These are phyloP conservation scores for Ornithorhynchus anatinus DNA, from an alignment of 2,113 vertebrate genomes.

Conservation along the genomic window DNA sequence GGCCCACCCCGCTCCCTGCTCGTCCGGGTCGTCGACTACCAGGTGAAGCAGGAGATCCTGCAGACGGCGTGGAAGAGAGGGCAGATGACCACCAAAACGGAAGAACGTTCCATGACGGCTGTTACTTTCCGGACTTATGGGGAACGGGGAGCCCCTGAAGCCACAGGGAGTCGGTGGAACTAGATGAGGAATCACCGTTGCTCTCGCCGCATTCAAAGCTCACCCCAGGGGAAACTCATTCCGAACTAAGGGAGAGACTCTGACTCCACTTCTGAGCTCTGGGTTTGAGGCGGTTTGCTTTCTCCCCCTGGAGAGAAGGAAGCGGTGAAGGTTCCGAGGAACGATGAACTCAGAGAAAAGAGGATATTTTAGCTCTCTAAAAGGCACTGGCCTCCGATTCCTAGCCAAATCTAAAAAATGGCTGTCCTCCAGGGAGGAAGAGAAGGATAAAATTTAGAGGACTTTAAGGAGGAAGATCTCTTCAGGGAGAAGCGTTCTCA, in stretches of 20 bases:
- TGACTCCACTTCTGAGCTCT: neutral
- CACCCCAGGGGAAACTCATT: too few species aligned
- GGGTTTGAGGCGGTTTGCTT: neutral
- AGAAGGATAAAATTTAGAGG: fast-evolving
- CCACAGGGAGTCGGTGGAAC: neutral
- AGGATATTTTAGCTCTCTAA: neutral
- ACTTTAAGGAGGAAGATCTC: neutral
- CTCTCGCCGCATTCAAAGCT: fast-evolving
- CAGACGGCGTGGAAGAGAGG: constrained; percentile 18
- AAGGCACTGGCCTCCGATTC: neutral
- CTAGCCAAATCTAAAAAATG: fast-evolving
- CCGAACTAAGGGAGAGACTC: neutral
- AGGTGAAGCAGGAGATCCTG: constrained; percentile 31
- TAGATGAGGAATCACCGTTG: too few species aligned
- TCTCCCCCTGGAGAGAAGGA: neutral
- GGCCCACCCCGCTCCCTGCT: neutral
- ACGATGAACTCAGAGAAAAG: neutral
- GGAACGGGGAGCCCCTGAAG: neutral
- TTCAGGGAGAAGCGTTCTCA: too few species aligned
- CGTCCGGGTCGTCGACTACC: constrained; percentile 47
- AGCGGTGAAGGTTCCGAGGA: neutral
- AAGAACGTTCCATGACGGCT: constrained; percentile 34
- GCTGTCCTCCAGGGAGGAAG: neutral
- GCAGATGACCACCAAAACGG: constrained; percentile 9
- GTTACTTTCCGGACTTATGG: constrained; percentile 20